A percentile compares a stretch with the other conserved stretches of the same genome.
These are phyloP conservation scores for Epinotia nisella DNA, from an alignment of 2,888 invertebrate species.

Conservation along the genomic window DNA sequence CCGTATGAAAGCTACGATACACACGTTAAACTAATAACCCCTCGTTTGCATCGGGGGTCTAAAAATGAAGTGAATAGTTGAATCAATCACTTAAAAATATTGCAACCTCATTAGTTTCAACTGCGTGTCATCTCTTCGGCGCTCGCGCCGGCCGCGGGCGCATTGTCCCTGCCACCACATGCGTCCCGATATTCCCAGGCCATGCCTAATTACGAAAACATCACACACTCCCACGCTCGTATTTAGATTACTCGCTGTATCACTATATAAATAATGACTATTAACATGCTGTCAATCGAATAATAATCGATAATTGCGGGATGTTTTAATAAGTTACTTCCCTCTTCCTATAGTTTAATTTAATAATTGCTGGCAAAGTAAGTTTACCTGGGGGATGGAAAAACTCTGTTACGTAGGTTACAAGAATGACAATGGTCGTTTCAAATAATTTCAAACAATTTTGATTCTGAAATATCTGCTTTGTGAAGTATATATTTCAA, in stretches of 20 bases:
- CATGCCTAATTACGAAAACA: constrained; percentile 43
- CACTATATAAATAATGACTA: constrained; percentile 19
- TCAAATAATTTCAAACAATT: neutral
- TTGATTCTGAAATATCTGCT: no score
- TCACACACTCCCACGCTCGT: constrained; percentile 43
- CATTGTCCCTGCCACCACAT: constrained; percentile 33
- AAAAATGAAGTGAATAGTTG: neutral
- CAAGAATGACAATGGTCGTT: neutral
- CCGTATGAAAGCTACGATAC: no score
- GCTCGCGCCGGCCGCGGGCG: neutral
- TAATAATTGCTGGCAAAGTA: neutral
- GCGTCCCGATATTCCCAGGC: constrained; percentile 39
- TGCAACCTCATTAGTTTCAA: constrained; percentile 5
- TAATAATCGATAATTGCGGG: constrained; percentile 8
- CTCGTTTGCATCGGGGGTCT: no score
- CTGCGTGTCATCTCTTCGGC: constrained; percentile 2
- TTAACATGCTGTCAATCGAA: constrained; percentile 12
- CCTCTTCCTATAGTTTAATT: constrained; percentile 2
- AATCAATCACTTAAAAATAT: neutral
- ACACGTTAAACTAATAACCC: no score
- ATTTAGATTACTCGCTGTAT: constrained; percentile 29
- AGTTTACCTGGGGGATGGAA: no score
- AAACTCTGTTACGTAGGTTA: neutral
- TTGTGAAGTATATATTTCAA: no score
- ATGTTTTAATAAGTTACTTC: constrained; percentile 4